Evolutionary conservation across 2,113 vertebrate species (phyloP), one percentile per base, ranked within the genome.

Genomic region (Clupea harengus): DNA sequence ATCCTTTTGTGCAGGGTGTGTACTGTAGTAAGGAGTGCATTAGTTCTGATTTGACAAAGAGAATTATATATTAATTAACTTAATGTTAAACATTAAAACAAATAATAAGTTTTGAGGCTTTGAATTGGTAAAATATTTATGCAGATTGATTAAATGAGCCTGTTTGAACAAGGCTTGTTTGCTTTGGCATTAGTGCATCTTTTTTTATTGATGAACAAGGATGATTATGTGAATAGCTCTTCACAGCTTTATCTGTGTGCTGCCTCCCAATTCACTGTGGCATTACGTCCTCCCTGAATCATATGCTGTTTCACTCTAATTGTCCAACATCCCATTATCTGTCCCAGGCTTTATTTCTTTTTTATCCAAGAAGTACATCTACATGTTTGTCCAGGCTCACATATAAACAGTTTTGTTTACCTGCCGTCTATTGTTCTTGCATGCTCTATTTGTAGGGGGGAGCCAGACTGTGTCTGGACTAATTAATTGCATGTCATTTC

Each of bases 251-350:
- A 60, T 89, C 46, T 81, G 78, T 85, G 85, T 75, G 20, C 25
- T 78, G 47, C 28, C 25, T 45, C 25, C 54, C 64, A 81, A 44
- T 81, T 78, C 60, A 80, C n/a, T 84, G 44, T 86, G 84, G 81
- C 44, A 28, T 4, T 28, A 15, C 2, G 39, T 72, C 8, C 22
- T 32, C 9, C 22, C 20, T 39, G 81, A 83, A 75, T 44, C 28
- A 88, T 83, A 39, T 87, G 44, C 86, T 81, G n/a, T 84, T 46
- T 52, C 83, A 44, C 75, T 81, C 83, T 82, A 52, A 82, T 82
- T 82, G 50, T 46, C 83, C 45, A 46, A 72, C 72, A 46, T 82
- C 45, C 67, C 67, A 78, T 83, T 80, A 83, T 88, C 84, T 75
- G 64, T 28, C 81, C 50, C n/a, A 25, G 28, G 25, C 28, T 25